Evolutionary conservation across 2,888 invertebrate species (phyloP).

Genomic region (Troglohyphantes excavatus): DNA sequence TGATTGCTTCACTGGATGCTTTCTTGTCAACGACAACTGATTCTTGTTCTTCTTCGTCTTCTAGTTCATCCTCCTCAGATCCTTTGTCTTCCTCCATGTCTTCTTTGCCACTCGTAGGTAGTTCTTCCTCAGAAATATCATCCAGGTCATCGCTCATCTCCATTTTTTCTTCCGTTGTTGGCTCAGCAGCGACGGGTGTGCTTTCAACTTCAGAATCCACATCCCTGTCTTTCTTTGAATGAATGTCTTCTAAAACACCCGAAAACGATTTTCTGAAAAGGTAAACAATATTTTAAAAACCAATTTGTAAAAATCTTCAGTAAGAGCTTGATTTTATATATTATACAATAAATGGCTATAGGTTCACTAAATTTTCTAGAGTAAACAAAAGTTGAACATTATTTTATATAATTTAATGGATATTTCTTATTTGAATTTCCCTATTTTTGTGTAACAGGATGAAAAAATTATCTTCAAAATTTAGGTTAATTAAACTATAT

Average conservation of each 20-base stretch:
- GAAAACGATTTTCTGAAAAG: conserved; percentile 57
- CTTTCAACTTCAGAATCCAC: background rate
- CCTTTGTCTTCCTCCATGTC: conserved; percentile 26
- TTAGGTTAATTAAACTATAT: too few species aligned
- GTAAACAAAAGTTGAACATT: too few species aligned
- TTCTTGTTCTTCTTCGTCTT: conserved; percentile 23
- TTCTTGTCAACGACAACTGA: background rate
- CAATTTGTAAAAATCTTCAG: too few species aligned
- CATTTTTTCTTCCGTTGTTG: conserved; percentile 53
- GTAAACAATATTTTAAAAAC: background rate
- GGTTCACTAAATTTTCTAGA: too few species aligned
- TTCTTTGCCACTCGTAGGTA: conserved; percentile 54
- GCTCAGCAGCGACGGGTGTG: conserved; percentile 22
- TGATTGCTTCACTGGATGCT: background rate
- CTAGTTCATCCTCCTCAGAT: conserved; percentile 9
- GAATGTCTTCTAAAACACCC: conserved; percentile 28
- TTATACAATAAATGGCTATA: too few species aligned
- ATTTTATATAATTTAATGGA: too few species aligned
- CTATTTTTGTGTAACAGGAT: too few species aligned
- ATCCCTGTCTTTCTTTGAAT: conserved; percentile 31
- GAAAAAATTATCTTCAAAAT: too few species aligned
- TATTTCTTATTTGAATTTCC: too few species aligned
- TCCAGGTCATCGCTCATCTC: conserved; percentile 68
- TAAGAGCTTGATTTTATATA: background rate
- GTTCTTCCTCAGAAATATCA: conserved; percentile 67